phyloP scores from a whole-genome alignment of 2,888 invertebrate genomes.

The Theodoxus fluviatilis region DNA sequence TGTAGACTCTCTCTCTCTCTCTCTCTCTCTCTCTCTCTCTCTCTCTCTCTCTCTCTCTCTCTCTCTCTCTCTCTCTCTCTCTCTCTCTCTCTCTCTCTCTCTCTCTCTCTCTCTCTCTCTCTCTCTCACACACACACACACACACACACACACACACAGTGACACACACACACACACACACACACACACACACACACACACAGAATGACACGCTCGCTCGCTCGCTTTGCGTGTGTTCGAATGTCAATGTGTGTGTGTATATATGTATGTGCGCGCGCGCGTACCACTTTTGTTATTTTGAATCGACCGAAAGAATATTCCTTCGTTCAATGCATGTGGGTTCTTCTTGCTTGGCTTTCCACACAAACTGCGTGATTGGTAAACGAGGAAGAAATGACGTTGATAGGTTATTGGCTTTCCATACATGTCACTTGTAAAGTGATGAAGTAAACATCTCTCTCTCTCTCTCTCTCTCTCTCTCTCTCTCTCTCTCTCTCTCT shows the following conservation, averaged over 20 bases:
- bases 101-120: neutral
- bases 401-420: too few relatives aligned
- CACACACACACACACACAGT: slow-evolving; percentile 10
- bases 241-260: neutral
- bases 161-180: slow-evolving; percentile 10
- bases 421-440: too few relatives aligned
- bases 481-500: too few relatives aligned
- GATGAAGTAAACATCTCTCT: too few relatives aligned
- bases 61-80: neutral
- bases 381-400: too few relatives aligned
- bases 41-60: neutral
- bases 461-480: too few relatives aligned
- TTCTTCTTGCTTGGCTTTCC: too few relatives aligned
- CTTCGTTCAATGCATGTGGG: slow-evolving; percentile 4
- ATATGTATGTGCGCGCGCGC: neutral
- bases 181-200: slow-evolving; percentile 11
- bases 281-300: too few relatives aligned
- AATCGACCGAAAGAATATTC: neutral
- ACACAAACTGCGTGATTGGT: too few relatives aligned
- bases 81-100: neutral
- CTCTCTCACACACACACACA: slow-evolving; percentile 8
- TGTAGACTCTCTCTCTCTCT: neutral
- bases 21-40: neutral
- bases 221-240: neutral
- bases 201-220: neutral